Evolutionary conservation across 2,888 invertebrate species (phyloP).

Genomic region (Calliphora vomitoria): DNA sequence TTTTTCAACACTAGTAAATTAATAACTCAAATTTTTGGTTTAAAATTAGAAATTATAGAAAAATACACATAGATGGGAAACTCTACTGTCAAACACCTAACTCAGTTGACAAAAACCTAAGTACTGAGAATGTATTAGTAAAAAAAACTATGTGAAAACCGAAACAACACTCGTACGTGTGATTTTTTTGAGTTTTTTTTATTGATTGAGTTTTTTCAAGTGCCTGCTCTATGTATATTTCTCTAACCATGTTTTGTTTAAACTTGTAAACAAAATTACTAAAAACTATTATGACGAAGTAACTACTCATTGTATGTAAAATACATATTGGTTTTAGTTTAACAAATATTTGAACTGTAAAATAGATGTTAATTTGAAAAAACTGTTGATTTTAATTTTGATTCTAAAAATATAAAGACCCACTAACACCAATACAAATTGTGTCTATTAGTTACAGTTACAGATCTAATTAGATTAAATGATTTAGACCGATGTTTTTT

Average conservation of each 20-base stretch:
- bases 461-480: constrained; percentile 6
- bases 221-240: too few relatives aligned
- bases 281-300: not conserved
- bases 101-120: too few relatives aligned
- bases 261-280: constrained; percentile 19
- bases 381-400: not conserved
- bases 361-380: not conserved
- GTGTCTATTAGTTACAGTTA: constrained; percentile 8
- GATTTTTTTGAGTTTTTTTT: too few relatives aligned
- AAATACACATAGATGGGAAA: too few relatives aligned
- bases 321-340: not conserved
- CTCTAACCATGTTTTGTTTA: constrained; percentile 8
- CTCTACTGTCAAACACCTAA: too few relatives aligned
- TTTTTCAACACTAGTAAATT: not conserved
- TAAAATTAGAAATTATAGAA: constrained; percentile 22
- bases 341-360: not conserved
- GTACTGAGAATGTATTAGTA: too few relatives aligned
- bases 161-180: too few relatives aligned
- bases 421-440: not conserved
- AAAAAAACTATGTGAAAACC: too few relatives aligned
- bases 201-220: too few relatives aligned
- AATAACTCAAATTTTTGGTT: not conserved
- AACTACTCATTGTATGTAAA: not conserved
- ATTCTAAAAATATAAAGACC: constrained; percentile 2
- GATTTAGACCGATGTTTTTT: not conserved